Base-by-base conservation (phyloP, 1,140 invertebrate species). In the Neelides sp. region DNA sequence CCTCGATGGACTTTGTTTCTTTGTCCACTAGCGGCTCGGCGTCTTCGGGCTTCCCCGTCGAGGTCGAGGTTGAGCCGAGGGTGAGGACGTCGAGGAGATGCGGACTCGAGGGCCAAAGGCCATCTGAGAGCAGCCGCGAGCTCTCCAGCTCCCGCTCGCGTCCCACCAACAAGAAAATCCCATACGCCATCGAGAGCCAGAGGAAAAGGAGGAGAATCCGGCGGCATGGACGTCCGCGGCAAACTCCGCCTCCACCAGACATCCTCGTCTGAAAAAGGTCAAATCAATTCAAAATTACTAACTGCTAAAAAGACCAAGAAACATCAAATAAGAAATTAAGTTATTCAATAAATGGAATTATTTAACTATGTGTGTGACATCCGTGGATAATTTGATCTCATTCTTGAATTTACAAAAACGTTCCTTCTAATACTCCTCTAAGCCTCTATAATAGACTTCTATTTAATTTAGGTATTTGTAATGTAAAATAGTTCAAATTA, bases 1-100 rank as follows among this genome's bases (percentile, higher is more conserved):
- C 79, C 61, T 90, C 86, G n/a, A 74, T 74, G 13, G 78, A 73
- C 22, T 74, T 73, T 0, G 77, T 75, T 27, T 76, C 73, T 42
- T 75, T 76, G 69, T 83, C 81, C 10, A 83, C 67, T 30, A 76
- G 69, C 3, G 79, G 79, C 54, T 74, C 69, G 17, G 70, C 58
- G 24, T 67, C 52, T 57, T 37, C 48, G 52, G 52, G 27, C 10
- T 49, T 43, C 10, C 49, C 24, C 10, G 57, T 55, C 8, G 59
- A 53, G 28, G 28, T 10, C 8, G 47, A 12, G 10, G 41, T 44
- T 12, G 48, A 17, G 26, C 43, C n/a, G 34, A 24, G 13, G 50
- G 20, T 36, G 50, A 24, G 7, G 44, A 34, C 8, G 37, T n/a
- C 3, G 52, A 50, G 13, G 54, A 37, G 3, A 55, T 22, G 0